Conservation (phyloP, 30 jellyfish, hydroid and myxozoan species). For the Aurelia sp. region DNA sequence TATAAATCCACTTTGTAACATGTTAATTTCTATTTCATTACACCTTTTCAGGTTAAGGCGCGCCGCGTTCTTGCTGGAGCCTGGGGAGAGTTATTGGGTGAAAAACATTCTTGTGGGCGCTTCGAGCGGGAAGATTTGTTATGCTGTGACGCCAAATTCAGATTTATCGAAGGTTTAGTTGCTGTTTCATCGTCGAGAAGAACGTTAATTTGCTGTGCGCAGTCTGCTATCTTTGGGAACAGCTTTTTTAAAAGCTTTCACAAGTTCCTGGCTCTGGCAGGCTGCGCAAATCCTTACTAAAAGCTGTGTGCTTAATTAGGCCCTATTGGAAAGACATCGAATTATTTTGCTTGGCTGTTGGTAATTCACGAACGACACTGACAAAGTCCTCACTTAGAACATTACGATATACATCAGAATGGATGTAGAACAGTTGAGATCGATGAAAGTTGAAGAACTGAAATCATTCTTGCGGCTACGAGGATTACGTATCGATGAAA, state of each 20-base stretch:
- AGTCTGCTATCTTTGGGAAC: too few relatives aligned
- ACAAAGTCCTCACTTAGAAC: not conserved
- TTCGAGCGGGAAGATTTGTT: too few relatives aligned
- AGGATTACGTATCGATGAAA: slow-evolving; percentile 27
- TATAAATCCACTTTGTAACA: too few relatives aligned
- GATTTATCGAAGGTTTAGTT: too few relatives aligned
- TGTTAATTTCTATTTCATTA: too few relatives aligned
- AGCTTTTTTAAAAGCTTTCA: too few relatives aligned
- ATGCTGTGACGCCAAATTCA: too few relatives aligned
- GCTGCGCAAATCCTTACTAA: not conserved
- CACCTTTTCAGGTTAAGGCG: too few relatives aligned
- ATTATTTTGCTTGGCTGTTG: not conserved
- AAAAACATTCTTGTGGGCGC: not conserved
- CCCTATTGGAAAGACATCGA: not conserved
- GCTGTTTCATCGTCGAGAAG: too few relatives aligned
- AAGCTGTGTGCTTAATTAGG: not conserved
- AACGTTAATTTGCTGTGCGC: too few relatives aligned
- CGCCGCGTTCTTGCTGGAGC: too few relatives aligned
- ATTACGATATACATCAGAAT: not conserved
- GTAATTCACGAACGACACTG: not conserved
- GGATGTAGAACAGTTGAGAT: slow-evolving; percentile 4
- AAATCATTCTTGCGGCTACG: slow-evolving; percentile 30
- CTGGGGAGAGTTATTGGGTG: not conserved
- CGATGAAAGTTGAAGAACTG: slow-evolving; percentile 31
- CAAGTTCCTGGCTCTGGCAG: not conserved